Base-by-base conservation (phyloP, 2,113 vertebrate genomes). In the Chaetura pelagica region DNA sequence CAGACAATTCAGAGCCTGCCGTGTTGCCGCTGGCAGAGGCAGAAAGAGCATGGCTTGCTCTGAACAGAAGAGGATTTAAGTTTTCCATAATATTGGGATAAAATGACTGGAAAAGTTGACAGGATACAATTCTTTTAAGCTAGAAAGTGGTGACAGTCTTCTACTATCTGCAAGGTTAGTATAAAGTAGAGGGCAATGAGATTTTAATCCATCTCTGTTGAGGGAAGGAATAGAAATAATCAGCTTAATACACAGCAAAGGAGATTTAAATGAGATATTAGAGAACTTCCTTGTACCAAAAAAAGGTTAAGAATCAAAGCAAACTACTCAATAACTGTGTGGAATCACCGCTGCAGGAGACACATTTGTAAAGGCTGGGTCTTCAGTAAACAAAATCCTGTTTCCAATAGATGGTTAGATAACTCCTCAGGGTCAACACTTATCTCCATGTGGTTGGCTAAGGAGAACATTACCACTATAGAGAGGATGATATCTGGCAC, bases 141-240 rank as follows among this genome's bases (percentile, higher is more conserved):
- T 67, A 48, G 44, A 40, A 35, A 48, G 32, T 34, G 38, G 52
- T n/a, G 54, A 44, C 7, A n/a, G 46, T 44, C n/a, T 69, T 69
- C 59, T 27, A 6, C 63, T 83, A 7, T 66, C 52, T 78, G 19
- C 52, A 81, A 77, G 44, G 67, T 87, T 90, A 76, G 64, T 80
- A 74, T 67, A 23, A 86, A 76, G 58, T 17, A 66, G 89, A 90
- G 29, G 38, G 63, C 55, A 77, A 35, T 54, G 42, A 77, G 76
- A 66, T 49, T 90, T 92, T 83, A 86, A 58, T 51, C 38, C 8
- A 1, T 30, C 24, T 59, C 51, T 92, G 35, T 76, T 89, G 77
- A 78, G 34, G 27, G 68, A 86, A 92, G 59, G 68, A 83, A 48
- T 58, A 91, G 52, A 85, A 91, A 91, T 83, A 85, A 93, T 87